Evolutionary conservation across 2,113 vertebrate species (phyloP).

Genomic region (Sinocyclocheilus anshuiensis): DNA sequence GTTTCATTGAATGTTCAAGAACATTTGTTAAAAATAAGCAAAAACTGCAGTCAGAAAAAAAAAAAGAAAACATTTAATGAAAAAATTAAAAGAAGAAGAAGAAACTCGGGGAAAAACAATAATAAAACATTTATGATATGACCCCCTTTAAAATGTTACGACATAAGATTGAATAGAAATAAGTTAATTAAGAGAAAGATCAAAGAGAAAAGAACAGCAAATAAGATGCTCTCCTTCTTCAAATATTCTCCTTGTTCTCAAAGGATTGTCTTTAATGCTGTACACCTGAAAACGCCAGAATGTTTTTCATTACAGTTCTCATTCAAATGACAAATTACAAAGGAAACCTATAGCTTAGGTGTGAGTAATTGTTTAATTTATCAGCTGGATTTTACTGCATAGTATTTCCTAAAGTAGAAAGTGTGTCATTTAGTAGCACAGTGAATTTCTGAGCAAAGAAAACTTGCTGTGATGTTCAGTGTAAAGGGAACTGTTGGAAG

Average conservation of each 20-base stretch:
- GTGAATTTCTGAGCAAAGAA: neutral
- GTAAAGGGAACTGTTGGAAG: neutral
- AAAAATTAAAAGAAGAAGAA: neutral
- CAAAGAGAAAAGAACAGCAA: neutral
- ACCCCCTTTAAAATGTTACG: neutral
- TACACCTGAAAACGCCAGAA: neutral
- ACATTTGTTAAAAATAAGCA: neutral
- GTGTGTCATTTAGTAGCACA: neutral
- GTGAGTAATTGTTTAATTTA: neutral
- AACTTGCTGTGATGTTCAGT: neutral
- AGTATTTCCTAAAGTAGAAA: neutral
- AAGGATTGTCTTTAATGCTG: neutral
- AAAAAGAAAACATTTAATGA: neutral
- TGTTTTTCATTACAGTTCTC: neutral
- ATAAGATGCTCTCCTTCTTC: neutral
- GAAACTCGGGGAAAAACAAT: neutral
- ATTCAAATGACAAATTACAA: neutral
- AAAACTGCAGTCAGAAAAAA: no score
- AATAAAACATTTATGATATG: neutral
- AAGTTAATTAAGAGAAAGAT: constrained; percentile 1
- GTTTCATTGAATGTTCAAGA: neutral
- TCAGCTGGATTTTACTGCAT: neutral
- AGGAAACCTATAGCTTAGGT: neutral
- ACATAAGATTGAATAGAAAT: neutral
- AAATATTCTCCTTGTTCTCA: neutral